phyloP scores from a whole-genome alignment of 2,797 vertebrate species.

The Pseudopleuronectes americanus region DNA sequence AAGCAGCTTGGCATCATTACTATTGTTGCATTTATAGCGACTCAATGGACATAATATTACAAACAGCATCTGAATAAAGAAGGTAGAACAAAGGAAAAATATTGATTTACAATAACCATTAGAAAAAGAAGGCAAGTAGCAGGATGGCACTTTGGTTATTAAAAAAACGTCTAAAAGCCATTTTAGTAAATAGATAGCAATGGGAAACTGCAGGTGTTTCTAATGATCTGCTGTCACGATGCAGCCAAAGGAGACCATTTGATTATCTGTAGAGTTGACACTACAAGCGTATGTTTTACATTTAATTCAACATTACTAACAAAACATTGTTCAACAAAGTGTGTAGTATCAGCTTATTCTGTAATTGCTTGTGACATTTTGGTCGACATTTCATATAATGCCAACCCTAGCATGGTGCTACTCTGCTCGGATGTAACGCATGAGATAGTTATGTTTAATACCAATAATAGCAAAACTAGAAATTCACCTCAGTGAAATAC shows the following conservation, averaged over 20 bases:
- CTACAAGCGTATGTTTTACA: not conserved
- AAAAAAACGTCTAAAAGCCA: not conserved
- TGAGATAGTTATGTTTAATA: slow-evolving; percentile 30
- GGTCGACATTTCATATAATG: not conserved
- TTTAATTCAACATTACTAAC: not conserved
- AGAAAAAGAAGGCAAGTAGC: not conserved
- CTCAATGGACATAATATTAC: not conserved
- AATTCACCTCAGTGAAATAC: not conserved
- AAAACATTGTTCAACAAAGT: not conserved
- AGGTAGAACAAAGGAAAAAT: not conserved
- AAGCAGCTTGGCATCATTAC: not conserved
- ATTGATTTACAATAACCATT: too few relatives aligned
- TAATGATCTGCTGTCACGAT: not conserved
- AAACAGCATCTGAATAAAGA: not conserved
- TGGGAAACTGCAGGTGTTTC: not conserved
- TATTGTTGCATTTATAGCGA: not conserved
- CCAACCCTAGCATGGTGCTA: slow-evolving; percentile 2
- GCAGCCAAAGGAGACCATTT: not conserved
- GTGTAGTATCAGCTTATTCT: not conserved
- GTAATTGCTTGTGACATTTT: slow-evolving; percentile 25
- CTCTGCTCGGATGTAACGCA: slow-evolving; percentile 13
- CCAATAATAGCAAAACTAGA: not conserved
- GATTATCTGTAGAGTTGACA: not conserved
- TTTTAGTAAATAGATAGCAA: not conserved
- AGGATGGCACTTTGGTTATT: not conserved